phyloP scores from a whole-genome alignment of 92 coral and sea anemone species.

The Paramuricea clavata region DNA sequence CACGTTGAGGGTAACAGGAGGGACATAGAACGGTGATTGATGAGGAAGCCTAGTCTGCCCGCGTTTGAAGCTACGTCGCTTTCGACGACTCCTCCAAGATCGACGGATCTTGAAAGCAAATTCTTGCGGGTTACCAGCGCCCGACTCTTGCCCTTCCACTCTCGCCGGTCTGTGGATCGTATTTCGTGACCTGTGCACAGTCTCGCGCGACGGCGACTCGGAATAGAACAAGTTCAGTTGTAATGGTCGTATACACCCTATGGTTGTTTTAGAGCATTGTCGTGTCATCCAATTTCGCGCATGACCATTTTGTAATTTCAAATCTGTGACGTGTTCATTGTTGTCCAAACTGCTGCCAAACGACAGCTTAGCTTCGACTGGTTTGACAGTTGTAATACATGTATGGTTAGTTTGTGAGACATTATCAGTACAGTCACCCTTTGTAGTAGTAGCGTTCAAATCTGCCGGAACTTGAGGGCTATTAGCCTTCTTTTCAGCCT shows the following conservation, averaged over 20 bases:
- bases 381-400: constrained; percentile 9
- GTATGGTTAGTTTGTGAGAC: not conserved
- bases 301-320: constrained; percentile 14
- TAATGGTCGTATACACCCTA: constrained; percentile 17
- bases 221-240: constrained; percentile 45
- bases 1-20: not conserved
- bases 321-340: not conserved
- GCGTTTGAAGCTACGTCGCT: constrained; percentile 42
- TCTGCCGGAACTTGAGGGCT: not conserved
- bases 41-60: constrained; percentile 34
- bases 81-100: constrained; percentile 33
- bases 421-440: not conserved
- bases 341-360: constrained; percentile 21
- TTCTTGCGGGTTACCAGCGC: constrained; percentile 3
- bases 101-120: constrained; percentile 35
- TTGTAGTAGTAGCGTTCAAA: not conserved
- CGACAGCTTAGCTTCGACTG: constrained; percentile 31
- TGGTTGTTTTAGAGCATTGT: constrained; percentile 17
- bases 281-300: constrained; percentile 3
- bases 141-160: not conserved
- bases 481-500: not conserved
- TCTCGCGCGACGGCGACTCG: constrained; percentile 42
- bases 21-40: constrained; percentile 38
- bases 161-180: not conserved
- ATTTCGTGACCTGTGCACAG: not conserved